These are phyloP conservation scores for Forbesichthys papilliferus DNA, from an alignment of 2,113 vertebrate genomes.

Conservation along the genomic window DNA sequence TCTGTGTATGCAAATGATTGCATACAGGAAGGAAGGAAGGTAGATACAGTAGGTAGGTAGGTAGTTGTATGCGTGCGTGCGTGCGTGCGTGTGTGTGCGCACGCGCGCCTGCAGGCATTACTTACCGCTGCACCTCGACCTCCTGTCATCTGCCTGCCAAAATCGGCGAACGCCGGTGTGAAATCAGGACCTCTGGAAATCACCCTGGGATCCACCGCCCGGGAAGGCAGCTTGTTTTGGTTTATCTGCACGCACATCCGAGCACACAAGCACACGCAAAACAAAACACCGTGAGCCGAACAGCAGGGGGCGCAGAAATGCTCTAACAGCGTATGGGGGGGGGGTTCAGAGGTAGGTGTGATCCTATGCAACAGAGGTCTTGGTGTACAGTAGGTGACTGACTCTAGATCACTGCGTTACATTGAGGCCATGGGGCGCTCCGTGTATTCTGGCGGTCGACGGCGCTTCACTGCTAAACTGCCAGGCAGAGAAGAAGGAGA, in stretches of 20 bases:
- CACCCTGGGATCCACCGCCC: slow-evolving; percentile 86
- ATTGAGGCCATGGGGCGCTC: slow-evolving; percentile 17
- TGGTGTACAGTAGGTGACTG: slow-evolving; percentile 26
- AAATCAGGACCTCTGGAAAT: slow-evolving; percentile 94
- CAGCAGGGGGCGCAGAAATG: slow-evolving; percentile 70
- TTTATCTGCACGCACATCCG: slow-evolving; percentile 82
- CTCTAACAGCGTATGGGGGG: slow-evolving; percentile 9
- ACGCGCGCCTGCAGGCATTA: slow-evolving; percentile 30
- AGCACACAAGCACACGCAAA: neutral
- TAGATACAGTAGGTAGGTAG: slow-evolving; percentile 29
- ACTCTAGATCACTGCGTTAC: slow-evolving; percentile 18
- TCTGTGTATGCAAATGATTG: neutral
- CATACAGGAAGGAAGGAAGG: slow-evolving; percentile 44
- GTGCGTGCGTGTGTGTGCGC: slow-evolving; percentile 2
- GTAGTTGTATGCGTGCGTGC: slow-evolving; percentile 4
- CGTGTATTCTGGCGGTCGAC: slow-evolving; percentile 21
- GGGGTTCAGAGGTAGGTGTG: neutral
- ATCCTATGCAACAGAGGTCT: neutral
- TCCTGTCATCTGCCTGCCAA: slow-evolving; percentile 85
- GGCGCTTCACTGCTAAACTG: slow-evolving; percentile 4
- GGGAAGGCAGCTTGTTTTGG: slow-evolving; percentile 87
- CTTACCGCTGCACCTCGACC: slow-evolving; percentile 89
- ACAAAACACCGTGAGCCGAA: slow-evolving; percentile 9
- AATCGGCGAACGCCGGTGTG: slow-evolving; percentile 96
- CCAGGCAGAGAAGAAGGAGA: slow-evolving; percentile 42